A percentile compares a stretch with the other conserved stretches of the same genome.
Evolutionary conservation across 2,888 invertebrate species (phyloP).

Genomic region (Tetranychus truncatus): DNA sequence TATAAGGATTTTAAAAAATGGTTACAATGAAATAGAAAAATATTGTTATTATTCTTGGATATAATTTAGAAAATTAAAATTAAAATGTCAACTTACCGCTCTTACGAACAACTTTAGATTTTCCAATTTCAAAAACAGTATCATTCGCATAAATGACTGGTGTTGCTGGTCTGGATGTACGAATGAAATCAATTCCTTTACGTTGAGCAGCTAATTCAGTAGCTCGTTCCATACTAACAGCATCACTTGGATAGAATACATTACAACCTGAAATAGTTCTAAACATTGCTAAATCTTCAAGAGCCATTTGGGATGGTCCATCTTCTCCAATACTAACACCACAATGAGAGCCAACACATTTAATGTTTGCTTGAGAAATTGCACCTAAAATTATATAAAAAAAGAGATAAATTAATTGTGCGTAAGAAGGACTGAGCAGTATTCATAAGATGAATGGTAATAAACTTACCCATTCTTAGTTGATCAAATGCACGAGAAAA

Average conservation of each 20-base stretch:
- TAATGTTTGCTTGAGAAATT: conserved; percentile 90
- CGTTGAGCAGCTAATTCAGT: conserved; percentile 90
- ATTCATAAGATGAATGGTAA: not conserved
- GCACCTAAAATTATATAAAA: conserved; percentile 39
- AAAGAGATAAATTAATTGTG: not conserved
- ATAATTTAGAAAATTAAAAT: not conserved
- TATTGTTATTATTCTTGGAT: not conserved
- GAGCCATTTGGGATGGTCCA: conserved; percentile 96
- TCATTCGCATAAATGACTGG: conserved; percentile 65
- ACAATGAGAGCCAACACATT: conserved; percentile 89
- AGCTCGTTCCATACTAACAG: conserved; percentile 80
- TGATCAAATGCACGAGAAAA: conserved; percentile 91
- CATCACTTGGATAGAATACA: conserved; percentile 60
- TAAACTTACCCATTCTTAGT: conserved; percentile 68
- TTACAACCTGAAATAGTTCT: conserved; percentile 57
- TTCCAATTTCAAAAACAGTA: conserved; percentile 53
- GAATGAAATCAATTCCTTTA: conserved; percentile 80
- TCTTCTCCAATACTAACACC: conserved; percentile 97
- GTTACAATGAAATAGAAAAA: not conserved
- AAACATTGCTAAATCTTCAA: conserved; percentile 96
- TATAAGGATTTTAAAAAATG: conserved; percentile 28
- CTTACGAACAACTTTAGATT: conserved; percentile 36
- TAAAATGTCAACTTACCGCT: conserved; percentile 5
- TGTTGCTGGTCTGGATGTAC: conserved; percentile 82
- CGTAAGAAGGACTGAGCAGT: not conserved